phyloP scores from a whole-genome alignment of 2,113 vertebrate genomes.

The Dermatemys mawii region DNA sequence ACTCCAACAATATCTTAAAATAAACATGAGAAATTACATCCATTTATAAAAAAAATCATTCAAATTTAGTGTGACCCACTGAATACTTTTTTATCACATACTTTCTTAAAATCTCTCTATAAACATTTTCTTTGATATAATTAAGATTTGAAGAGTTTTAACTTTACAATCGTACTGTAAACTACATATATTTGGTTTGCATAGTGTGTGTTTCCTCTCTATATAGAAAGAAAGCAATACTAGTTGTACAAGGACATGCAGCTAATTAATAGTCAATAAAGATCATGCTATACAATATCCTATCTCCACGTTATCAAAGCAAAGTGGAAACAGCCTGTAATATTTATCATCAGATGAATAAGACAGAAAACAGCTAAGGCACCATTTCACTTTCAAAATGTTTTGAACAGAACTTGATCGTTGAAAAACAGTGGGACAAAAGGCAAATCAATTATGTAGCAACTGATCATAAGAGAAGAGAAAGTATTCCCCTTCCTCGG shows the following conservation, averaged over 20 bases:
- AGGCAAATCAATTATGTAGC: not conserved
- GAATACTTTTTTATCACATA: not conserved
- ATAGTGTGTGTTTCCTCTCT: not conserved
- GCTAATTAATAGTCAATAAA: not conserved
- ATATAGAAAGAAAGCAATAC: not conserved
- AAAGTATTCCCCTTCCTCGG: not conserved
- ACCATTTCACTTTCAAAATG: not conserved
- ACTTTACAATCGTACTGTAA: not conserved
- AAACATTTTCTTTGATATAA: not conserved
- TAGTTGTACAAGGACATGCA: not conserved
- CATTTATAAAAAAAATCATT: too few species aligned
- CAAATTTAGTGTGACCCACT: not conserved
- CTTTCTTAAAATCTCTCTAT: not conserved
- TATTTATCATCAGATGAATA: not conserved
- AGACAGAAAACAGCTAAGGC: not conserved
- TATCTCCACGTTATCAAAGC: not conserved
- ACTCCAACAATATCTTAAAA: not conserved
- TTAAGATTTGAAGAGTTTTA: not conserved
- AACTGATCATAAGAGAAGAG: not conserved
- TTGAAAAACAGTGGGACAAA: not conserved
- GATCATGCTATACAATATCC: fast-evolving
- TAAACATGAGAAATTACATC: not conserved
- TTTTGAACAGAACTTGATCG: not conserved
- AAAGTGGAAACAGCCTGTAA: not conserved
- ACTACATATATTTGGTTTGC: not conserved